Percentiles rank a stretch among this genome's conserved stretches.
phyloP scores from a whole-genome alignment of 2,888 invertebrate genomes.

The Cryptocephalus primarius region DNA sequence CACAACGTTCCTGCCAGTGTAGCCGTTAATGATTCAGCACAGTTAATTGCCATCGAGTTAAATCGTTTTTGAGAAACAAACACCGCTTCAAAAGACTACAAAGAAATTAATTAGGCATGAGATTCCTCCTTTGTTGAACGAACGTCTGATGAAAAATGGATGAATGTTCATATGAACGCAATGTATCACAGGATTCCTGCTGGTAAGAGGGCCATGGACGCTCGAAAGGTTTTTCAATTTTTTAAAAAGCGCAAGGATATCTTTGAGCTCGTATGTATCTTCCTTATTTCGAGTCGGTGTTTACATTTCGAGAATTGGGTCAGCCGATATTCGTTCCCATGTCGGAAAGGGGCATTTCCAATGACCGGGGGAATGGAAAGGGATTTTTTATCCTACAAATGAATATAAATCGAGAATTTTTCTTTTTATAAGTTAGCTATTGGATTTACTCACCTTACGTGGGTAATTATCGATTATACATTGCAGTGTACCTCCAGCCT shows the following conservation, averaged over 20 bases:
- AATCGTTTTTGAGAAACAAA: conserved; percentile 9
- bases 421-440: neutral
- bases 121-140: conserved; percentile 6
- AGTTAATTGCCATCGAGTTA: conserved; percentile 10
- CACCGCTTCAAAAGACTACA: conserved; percentile 3
- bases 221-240: no score
- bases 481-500: no score
- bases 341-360: neutral
- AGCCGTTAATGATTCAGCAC: conserved; percentile 6
- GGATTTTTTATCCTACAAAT: conserved; percentile 2
- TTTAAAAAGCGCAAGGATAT: no score
- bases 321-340: neutral
- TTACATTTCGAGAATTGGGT: no score
- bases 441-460: no score
- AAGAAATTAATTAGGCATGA: conserved; percentile 9
- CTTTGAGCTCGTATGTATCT: no score
- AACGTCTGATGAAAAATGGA: conserved; percentile 1
- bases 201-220: no score
- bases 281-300: no score
- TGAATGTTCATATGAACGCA: no score
- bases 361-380: neutral
- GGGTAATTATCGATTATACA: no score
- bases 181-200: no score
- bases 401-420: conserved; percentile 4
- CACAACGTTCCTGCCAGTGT: conserved; percentile 1